These are phyloP conservation scores for Euspilapteryx auroguttella DNA, from an alignment of 2,888 invertebrate species.

Conservation along the genomic window DNA sequence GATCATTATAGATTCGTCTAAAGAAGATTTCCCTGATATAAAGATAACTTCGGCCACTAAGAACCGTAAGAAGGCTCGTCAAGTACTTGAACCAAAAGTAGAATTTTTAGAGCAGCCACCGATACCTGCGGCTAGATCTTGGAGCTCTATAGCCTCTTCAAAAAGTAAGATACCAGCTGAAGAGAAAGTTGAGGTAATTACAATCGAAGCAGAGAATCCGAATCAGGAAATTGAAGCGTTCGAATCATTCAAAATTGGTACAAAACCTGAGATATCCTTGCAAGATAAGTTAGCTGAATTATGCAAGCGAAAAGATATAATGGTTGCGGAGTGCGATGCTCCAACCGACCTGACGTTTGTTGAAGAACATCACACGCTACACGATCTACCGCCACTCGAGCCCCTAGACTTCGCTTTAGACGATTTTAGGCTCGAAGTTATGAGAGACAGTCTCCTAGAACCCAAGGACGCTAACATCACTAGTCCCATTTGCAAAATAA, in stretches of 20 bases:
- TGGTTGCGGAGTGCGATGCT: conserved; percentile 48
- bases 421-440: conserved; percentile 44
- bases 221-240: background rate
- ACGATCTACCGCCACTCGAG: conserved; percentile 38
- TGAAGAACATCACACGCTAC: conserved; percentile 43
- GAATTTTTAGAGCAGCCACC: conserved; percentile 12
- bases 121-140: background rate
- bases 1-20: conserved; percentile 44
- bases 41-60: conserved; percentile 40
- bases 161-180: background rate
- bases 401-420: conserved; percentile 41
- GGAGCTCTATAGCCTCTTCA: background rate
- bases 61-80: conserved; percentile 32
- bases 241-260: background rate
- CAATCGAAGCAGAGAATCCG: background rate
- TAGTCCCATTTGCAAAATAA: conserved; percentile 49
- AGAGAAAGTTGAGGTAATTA: no score
- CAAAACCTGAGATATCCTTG: conserved; percentile 26
- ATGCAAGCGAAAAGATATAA: conserved; percentile 47
- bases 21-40: conserved; percentile 47
- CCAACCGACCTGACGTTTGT: conserved; percentile 44
- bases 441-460: conserved; percentile 45
- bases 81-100: conserved; percentile 13
- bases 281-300: conserved; percentile 43
- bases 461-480: conserved; percentile 25